A percentile compares a stretch with the other conserved stretches of the same genome.
Conservation (phyloP, 2,797 vertebrate species). For the Meda fulgida region DNA sequence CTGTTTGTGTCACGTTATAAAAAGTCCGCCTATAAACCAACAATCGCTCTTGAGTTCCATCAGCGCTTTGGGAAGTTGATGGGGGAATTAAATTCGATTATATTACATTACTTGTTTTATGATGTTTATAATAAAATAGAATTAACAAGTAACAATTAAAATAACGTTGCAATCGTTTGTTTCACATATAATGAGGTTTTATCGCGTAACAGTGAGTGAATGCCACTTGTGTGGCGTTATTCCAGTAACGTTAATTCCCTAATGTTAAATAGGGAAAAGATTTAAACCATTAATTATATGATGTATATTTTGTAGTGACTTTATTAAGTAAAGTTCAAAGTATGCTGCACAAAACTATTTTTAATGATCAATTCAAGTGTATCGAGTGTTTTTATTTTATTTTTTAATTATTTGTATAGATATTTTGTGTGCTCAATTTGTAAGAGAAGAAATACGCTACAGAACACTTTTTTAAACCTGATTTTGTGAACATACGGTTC, state of each 20-base stretch:
- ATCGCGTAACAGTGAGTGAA: background rate
- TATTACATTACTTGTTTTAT: background rate
- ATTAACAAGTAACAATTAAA: background rate
- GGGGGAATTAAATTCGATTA: background rate
- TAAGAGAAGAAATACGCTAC: background rate
- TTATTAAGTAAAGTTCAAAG: no score
- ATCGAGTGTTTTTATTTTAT: background rate
- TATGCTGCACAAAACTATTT: background rate
- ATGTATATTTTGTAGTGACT: background rate
- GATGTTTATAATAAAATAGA: background rate
- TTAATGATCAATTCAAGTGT: no score
- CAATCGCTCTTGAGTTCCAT: slow-evolving; percentile 13
- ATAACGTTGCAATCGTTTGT: background rate
- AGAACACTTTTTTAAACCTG: background rate
- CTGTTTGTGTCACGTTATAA: slow-evolving; percentile 21
- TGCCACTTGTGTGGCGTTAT: background rate
- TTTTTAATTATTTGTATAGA: background rate
- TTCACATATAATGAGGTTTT: background rate
- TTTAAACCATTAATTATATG: background rate
- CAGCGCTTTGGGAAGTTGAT: background rate
- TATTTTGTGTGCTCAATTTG: background rate
- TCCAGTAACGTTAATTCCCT: background rate
- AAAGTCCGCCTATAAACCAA: slow-evolving; percentile 20
- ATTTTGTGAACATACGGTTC: background rate
- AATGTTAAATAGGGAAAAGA: no score